These are phyloP conservation scores for Meteorus cinctellus DNA, from an alignment of 2,888 invertebrate species.

Conservation along the genomic window DNA sequence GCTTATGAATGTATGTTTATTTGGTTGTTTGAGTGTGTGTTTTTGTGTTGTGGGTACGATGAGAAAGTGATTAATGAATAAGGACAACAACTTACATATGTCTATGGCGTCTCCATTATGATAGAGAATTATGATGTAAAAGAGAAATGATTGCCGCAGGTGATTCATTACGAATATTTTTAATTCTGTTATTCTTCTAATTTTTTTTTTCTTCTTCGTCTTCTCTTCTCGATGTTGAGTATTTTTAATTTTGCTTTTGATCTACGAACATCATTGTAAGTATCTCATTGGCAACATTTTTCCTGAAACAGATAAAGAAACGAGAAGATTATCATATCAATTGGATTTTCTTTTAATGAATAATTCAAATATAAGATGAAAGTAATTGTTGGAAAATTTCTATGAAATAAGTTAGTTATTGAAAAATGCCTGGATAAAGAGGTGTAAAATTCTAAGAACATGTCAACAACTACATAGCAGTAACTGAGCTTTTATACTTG, in stretches of 20 bases:
- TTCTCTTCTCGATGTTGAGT: not conserved
- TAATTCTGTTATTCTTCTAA: constrained; percentile 17
- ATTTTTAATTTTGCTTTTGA: not conserved
- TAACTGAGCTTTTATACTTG: no score
- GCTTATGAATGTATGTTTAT: not conserved
- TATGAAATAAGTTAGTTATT: no score
- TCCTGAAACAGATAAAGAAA: constrained; percentile 1
- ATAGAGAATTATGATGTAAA: constrained; percentile 65
- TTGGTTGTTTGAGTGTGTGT: not conserved
- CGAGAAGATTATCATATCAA: not conserved
- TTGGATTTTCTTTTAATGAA: not conserved
- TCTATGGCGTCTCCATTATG: constrained; percentile 67
- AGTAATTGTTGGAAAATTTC: no score
- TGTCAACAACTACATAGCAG: no score
- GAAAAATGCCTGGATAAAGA: no score
- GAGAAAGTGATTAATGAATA: constrained; percentile 36
- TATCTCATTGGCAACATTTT: not conserved
- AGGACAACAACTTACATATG: constrained; percentile 67
- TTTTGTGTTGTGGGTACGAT: constrained; percentile 6
- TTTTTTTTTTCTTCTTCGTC: not conserved
- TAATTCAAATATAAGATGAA: no score
- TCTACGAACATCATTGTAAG: not conserved
- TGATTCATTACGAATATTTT: constrained; percentile 68
- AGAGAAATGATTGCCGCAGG: constrained; percentile 66
- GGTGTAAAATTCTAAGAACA: no score